Evolutionary conservation across 23 tunicate species (phyloP), one percentile per base, ranked within the genome.

Genomic region (Trididemnum nubilum): DNA sequence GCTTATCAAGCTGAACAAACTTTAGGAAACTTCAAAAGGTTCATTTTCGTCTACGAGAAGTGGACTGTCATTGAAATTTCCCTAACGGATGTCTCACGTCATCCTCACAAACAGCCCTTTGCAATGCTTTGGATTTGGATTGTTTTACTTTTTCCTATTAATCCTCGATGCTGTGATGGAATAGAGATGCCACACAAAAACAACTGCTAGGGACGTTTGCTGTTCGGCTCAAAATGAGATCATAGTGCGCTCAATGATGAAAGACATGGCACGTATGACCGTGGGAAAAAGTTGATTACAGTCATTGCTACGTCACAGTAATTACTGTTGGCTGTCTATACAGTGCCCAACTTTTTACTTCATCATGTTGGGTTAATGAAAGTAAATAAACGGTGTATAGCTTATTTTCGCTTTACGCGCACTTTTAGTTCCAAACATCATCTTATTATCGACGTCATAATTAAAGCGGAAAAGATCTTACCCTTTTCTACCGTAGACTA

Each of bases 271-370:
- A 44, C 74, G 4, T 36, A 69, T 5, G 74, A 34, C 2, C 74
- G 40, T 69, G 74, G 40, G 74, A 69, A 69, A 69, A 34, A 69
- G 54, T 4, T 12, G 39, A 7, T 7, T 69, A 34, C 38, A 69
- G 74, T 69, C 74, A 69, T 32, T 69, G 38, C 26, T 69, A 69
- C 74, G 74, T 69, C 74, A 69, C 37, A 4, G 4, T 69, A 33
- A 3, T 33, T 33, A 69, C 74, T 69, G 7, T 34, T 37, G 67
- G 5, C 67, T 61, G 67, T 5, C n/a, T n/a, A n/a, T n/a, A n/a
- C n/a, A n/a, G n/a, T n/a, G n/a, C n/a, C n/a, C n/a, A n/a, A n/a
- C n/a, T n/a, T n/a, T n/a, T n/a, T n/a, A n/a, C n/a, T n/a, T n/a
- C n/a, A n/a, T n/a, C n/a, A n/a, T n/a, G n/a, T n/a, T n/a, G n/a